These are phyloP conservation scores for Ophion ventricosus DNA, from an alignment of 2,888 invertebrate species.

Conservation along the genomic window DNA sequence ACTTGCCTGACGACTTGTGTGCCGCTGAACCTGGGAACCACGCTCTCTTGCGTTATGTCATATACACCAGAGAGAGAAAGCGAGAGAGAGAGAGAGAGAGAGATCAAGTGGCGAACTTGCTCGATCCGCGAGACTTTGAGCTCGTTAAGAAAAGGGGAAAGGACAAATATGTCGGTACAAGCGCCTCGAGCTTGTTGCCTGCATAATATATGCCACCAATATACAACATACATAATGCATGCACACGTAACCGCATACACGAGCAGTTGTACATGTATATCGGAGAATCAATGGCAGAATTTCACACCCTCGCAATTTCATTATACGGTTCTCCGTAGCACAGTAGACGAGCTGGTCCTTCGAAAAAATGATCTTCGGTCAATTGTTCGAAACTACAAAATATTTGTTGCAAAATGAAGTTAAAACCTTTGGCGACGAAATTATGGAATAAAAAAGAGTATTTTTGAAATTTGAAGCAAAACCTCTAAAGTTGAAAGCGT, in stretches of 20 bases:
- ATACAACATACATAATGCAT: conserved; percentile 18
- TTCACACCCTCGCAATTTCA: neutral
- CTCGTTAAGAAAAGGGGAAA: conserved; percentile 55
- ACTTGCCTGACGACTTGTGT: conserved; percentile 49
- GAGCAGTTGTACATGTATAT: neutral
- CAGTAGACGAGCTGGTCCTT: neutral
- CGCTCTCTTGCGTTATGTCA: conserved; percentile 68
- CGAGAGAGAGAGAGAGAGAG: conserved; percentile 15
- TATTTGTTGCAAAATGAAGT: no score
- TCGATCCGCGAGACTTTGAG: conserved; percentile 49
- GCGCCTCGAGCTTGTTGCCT: conserved; percentile 24
- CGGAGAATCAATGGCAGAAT: neutral
- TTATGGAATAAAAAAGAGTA: neutral
- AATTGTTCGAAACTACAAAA: neutral
- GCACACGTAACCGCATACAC: conserved; percentile 7
- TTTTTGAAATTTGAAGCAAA: no score
- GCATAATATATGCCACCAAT: conserved; percentile 29
- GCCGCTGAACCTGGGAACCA: conserved; percentile 57
- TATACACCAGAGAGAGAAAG: conserved; percentile 23
- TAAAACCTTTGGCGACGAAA: neutral
- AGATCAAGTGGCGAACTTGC: conserved; percentile 51
- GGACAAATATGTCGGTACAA: conserved; percentile 48
- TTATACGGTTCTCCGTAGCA: neutral
- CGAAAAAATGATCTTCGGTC: neutral
- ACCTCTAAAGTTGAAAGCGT: no score